Conservation (phyloP, 2,113 vertebrate species). For the Salvelinus namaycush region DNA sequence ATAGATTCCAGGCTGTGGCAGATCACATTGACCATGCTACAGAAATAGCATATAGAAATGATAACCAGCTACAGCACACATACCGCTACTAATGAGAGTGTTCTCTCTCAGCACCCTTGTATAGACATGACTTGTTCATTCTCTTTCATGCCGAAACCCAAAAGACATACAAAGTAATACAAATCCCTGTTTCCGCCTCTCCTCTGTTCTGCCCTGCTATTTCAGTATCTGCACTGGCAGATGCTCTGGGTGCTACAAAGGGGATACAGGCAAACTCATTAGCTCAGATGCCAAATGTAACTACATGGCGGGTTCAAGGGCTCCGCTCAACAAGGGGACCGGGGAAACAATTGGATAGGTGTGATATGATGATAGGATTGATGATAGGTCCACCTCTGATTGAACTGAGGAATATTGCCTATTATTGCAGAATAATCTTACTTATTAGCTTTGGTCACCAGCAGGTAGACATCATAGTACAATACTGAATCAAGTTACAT, state of each 20-base stretch:
- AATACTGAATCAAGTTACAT: neutral
- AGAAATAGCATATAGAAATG: neutral
- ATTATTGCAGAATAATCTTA: too few species aligned
- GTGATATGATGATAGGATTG: neutral
- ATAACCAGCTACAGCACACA: neutral
- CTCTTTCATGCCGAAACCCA: slow-evolving; percentile 42
- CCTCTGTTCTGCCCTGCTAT: slow-evolving; percentile 4
- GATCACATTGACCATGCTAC: neutral
- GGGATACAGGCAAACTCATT: slow-evolving; percentile 23
- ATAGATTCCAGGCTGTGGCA: neutral
- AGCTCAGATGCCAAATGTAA: slow-evolving; percentile 15
- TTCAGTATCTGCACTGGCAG: neutral
- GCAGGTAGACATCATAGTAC: neutral
- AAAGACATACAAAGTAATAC: slow-evolving; percentile 52
- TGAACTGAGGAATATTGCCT: too few species aligned
- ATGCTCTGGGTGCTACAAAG: neutral
- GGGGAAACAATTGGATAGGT: neutral
- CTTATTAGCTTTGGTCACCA: too few species aligned
- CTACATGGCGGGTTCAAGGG: neutral
- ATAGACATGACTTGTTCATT: slow-evolving; percentile 39
- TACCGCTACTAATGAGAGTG: slow-evolving; percentile 20
- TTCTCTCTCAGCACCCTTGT: slow-evolving; percentile 39
- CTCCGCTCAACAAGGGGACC: slow-evolving; percentile 1
- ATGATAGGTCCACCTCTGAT: neutral
- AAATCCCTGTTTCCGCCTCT: slow-evolving; percentile 22